Percentiles rank a stretch among this genome's conserved stretches.
phyloP scores from a whole-genome alignment of 2,797 vertebrate species.

The Rhyacichthys aspro region DNA sequence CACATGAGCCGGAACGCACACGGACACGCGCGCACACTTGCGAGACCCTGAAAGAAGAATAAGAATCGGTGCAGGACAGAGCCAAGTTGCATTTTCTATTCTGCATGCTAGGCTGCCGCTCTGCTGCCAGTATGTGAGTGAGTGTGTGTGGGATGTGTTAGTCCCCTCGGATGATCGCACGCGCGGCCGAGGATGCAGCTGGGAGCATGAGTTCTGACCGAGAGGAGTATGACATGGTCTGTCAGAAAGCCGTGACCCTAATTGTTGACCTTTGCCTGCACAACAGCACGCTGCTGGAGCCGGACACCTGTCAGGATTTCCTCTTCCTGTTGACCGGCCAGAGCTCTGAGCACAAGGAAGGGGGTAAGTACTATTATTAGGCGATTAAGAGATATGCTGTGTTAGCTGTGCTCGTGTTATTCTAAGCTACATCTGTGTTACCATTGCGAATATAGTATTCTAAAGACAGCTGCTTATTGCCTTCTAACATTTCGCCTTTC shows the following conservation, averaged over 20 bases:
- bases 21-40: conserved; percentile 21
- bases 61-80: conserved; percentile 59
- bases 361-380: conserved; percentile 64
- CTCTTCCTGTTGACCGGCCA: conserved; percentile 77
- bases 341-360: conserved; percentile 62
- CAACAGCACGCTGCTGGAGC: conserved; percentile 79
- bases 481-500: conserved; percentile 1
- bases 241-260: conserved; percentile 84
- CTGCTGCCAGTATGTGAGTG: too few species aligned
- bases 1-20: conserved; percentile 21
- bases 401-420: too few species aligned
- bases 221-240: conserved; percentile 84
- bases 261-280: conserved; percentile 85
- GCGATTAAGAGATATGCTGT: too few species aligned
- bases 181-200: conserved; percentile 77
- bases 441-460: not conserved
- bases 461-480: not conserved
- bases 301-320: conserved; percentile 82
- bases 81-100: conserved; percentile 71
- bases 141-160: conserved; percentile 49
- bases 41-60: conserved; percentile 51
- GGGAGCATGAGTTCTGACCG: conserved; percentile 83
- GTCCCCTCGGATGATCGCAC: conserved; percentile 73
- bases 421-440: not conserved
- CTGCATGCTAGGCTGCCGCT: conserved; percentile 52